Conservation (phyloP, 2,888 invertebrate genomes). For the Amphipyra berbera region DNA sequence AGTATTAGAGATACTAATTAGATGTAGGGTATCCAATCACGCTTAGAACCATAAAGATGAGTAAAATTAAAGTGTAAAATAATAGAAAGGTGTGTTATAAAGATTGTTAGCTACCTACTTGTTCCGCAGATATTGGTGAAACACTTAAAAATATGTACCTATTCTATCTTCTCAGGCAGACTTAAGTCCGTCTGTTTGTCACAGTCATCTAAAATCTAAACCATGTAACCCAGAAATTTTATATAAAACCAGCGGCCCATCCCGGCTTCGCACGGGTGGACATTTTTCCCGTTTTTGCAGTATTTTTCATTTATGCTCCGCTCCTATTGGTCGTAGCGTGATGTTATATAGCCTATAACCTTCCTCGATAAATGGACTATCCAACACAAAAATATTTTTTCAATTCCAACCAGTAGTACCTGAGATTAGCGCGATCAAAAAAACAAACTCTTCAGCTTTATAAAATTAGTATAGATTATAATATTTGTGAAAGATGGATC, state of each 20-base stretch:
- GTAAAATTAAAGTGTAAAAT: background rate
- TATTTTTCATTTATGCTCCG: too few species aligned
- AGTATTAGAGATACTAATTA: conserved; percentile 19
- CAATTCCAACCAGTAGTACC: too few species aligned
- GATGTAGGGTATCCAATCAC: conserved; percentile 10
- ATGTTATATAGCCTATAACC: too few species aligned
- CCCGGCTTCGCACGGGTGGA: too few species aligned
- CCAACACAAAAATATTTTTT: too few species aligned
- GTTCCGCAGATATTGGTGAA: conserved; percentile 1
- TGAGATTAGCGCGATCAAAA: too few species aligned
- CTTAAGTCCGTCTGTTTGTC: background rate
- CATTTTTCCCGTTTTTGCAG: too few species aligned
- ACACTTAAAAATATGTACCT: background rate
- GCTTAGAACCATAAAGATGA: background rate
- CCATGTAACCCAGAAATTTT: conserved; percentile 28
- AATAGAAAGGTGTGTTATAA: background rate
- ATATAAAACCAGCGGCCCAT: too few species aligned
- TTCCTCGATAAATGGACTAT: too few species aligned
- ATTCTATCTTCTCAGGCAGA: background rate
- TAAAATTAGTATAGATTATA: too few species aligned
- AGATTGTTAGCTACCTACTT: background rate
- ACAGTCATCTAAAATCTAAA: conserved; percentile 5
- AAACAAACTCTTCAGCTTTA: too few species aligned
- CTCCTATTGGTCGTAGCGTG: too few species aligned
- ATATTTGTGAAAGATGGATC: conserved; percentile 1